phyloP scores from a whole-genome alignment of 2,113 vertebrate genomes.

The Oreochromis aureus region DNA sequence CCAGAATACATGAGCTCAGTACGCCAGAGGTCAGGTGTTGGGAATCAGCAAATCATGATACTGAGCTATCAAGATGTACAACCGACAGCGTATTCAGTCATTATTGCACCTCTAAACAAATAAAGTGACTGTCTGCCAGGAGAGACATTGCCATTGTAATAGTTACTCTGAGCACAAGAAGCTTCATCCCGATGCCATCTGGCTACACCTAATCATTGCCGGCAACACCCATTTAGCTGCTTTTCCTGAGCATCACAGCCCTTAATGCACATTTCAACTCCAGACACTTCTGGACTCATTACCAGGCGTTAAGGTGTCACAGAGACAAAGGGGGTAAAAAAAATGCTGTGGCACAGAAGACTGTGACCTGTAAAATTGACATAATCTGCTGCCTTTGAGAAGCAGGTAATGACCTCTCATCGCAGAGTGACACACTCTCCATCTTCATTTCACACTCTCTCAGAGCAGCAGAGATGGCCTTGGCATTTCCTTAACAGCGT shows the following conservation, averaged over 20 bases:
- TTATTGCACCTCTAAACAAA: not conserved
- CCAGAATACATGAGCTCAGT: not conserved
- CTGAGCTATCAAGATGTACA: not conserved
- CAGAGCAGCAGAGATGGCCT: constrained; percentile 60
- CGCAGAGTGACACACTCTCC: constrained; percentile 51
- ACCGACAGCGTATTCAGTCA: not conserved
- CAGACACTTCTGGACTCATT: constrained; percentile 46
- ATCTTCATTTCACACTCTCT: constrained; percentile 70
- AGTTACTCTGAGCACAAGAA: not conserved
- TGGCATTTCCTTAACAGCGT: constrained; percentile 59
- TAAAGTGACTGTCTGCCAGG: constrained; percentile 12
- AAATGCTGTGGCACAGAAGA: constrained; percentile 49
- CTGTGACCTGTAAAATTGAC: constrained; percentile 68
- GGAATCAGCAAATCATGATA: not conserved
- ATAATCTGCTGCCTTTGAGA: constrained; percentile 62
- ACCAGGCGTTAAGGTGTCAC: constrained; percentile 40
- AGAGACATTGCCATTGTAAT: not conserved
- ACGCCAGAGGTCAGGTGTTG: not conserved
- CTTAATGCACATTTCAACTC: constrained; percentile 30
- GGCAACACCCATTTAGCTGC: constrained; percentile 7
- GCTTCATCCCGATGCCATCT: constrained; percentile 35
- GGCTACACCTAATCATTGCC: constrained; percentile 27
- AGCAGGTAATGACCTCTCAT: constrained; percentile 64
- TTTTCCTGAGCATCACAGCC: not conserved
- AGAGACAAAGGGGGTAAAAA: constrained; percentile 24